Evolutionary conservation across 2,797 vertebrate genomes (phyloP).

Genomic region (Scarus forsteni): DNA sequence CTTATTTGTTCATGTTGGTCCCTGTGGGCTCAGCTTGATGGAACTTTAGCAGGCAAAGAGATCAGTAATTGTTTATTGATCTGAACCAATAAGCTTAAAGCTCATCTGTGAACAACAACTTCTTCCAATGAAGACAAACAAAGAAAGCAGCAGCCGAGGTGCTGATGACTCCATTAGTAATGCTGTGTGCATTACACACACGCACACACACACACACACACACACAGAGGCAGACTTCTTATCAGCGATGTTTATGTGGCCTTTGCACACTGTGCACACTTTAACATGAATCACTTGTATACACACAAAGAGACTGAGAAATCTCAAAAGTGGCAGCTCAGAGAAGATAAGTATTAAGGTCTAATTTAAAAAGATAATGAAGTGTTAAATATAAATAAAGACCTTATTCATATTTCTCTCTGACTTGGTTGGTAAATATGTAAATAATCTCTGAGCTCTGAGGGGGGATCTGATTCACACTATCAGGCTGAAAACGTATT

Average conservation of each 20-base stretch:
- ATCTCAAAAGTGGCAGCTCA: constrained; percentile 13
- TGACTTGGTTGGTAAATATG: background rate
- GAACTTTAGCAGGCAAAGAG: constrained; percentile 50
- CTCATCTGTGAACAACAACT: constrained; percentile 73
- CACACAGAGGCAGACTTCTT: constrained; percentile 6
- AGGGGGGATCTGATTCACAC: background rate
- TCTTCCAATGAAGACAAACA: constrained; percentile 68
- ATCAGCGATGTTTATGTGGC: constrained; percentile 16
- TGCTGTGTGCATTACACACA: constrained; percentile 12
- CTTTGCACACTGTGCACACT: background rate
- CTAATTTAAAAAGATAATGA: background rate
- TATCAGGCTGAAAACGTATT: background rate
- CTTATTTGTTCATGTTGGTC: constrained; percentile 5
- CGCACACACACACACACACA: background rate
- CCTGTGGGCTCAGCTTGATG: constrained; percentile 38
- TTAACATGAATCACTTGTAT: constrained; percentile 18
- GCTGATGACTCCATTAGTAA: constrained; percentile 52
- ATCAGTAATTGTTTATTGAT: constrained; percentile 79
- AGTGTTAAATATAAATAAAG: constrained; percentile 3
- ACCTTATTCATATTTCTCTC: background rate
- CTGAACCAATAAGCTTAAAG: constrained; percentile 67
- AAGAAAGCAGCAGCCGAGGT: constrained; percentile 22
- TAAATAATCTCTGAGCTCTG: background rate
- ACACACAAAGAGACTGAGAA: constrained; percentile 11
- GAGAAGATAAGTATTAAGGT: background rate